Conservation (phyloP, 1,140 invertebrate species). For the Bombus superbus region DNA sequence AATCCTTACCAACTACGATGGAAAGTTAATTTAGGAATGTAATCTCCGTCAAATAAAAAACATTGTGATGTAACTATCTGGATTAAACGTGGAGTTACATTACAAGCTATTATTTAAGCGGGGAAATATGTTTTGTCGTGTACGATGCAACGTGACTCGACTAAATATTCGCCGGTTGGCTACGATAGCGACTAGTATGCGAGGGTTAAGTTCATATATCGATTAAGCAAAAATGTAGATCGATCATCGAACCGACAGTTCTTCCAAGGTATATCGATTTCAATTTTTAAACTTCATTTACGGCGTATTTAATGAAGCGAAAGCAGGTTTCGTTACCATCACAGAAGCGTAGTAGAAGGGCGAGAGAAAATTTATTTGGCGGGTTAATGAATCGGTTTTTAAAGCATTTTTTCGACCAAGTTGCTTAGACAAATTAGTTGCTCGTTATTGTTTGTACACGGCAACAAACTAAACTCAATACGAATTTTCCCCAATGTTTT, state of each 20-base stretch:
- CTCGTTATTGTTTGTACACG: not conserved
- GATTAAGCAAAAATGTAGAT: not conserved
- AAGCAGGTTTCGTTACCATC: not conserved
- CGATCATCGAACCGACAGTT: not conserved
- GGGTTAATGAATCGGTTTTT: not conserved
- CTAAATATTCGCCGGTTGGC: not conserved
- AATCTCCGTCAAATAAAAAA: not conserved
- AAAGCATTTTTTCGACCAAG: not conserved
- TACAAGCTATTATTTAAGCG: not conserved
- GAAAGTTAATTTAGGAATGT: not conserved
- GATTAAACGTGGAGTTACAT: not conserved
- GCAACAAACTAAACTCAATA: too few relatives aligned
- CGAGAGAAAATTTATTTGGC: not conserved
- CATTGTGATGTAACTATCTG: not conserved
- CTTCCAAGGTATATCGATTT: too few relatives aligned
- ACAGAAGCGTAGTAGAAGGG: not conserved
- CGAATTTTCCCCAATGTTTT: conserved; percentile 2
- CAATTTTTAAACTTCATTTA: not conserved
- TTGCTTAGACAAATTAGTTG: too few relatives aligned
- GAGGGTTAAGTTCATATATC: not conserved
- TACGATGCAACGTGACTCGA: not conserved
- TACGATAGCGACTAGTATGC: not conserved
- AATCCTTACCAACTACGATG: not conserved
- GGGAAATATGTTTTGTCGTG: not conserved
- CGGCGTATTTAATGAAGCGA: not conserved